Evolutionary conservation across 2,113 vertebrate species (phyloP).

Genomic region (Pluvialis apricaria): DNA sequence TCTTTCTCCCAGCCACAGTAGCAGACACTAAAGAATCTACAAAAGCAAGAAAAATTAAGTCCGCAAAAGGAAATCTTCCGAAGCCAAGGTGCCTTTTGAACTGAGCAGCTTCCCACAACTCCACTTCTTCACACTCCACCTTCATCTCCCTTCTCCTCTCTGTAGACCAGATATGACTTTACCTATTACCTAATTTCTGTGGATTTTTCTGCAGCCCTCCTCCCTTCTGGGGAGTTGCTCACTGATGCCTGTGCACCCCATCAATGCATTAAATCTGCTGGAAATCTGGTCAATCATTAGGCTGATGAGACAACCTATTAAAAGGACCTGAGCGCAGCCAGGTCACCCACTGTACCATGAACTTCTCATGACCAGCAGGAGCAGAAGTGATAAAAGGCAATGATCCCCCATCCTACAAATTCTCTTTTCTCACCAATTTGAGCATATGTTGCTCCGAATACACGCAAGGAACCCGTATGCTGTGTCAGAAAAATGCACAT

Average conservation of each 20-base stretch:
- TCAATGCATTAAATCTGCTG: not conserved
- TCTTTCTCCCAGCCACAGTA: not conserved
- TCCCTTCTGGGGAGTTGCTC: not conserved
- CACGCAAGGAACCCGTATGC: rapidly evolving
- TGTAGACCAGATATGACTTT: not conserved
- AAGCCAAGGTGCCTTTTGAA: not conserved
- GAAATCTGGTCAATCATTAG: not conserved
- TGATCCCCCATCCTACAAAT: not conserved
- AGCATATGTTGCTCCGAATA: not conserved
- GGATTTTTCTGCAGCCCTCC: not conserved
- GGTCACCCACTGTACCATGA: not conserved
- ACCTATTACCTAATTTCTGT: not conserved
- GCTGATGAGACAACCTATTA: not conserved
- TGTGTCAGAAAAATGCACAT: not conserved
- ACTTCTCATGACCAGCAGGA: not conserved
- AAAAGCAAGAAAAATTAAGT: not conserved
- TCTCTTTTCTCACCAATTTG: not conserved
- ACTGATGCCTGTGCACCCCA: not conserved
- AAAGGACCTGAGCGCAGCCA: not conserved
- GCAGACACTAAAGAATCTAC: not conserved
- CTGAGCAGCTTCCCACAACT: not conserved
- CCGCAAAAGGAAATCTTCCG: not conserved
- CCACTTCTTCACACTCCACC: not conserved
- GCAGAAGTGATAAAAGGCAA: not conserved
- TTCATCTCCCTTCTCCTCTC: not conserved